phyloP scores from a whole-genome alignment of 2,888 invertebrate genomes.

The Drosophila siamana region DNA sequence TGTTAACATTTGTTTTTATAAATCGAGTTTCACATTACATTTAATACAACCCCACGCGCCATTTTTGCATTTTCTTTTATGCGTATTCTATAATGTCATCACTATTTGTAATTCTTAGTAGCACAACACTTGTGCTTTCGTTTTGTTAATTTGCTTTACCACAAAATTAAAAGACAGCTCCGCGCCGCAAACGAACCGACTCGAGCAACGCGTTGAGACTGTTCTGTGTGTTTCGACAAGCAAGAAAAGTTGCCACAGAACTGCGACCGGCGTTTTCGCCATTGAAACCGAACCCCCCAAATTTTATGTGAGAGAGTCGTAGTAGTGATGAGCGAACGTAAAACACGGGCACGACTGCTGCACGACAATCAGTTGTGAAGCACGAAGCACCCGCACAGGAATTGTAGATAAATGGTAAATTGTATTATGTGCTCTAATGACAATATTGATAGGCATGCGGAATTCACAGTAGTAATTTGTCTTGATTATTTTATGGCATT shows the following conservation, averaged over 20 bases:
- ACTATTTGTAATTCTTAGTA: conserved; percentile 5
- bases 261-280: conserved; percentile 65
- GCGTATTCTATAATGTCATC: conserved; percentile 13
- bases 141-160: conserved; percentile 29
- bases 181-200: conserved; percentile 33
- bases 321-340: conserved; percentile 35
- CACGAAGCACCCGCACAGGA: neutral
- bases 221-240: conserved; percentile 36
- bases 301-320: conserved; percentile 23
- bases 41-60: conserved; percentile 3
- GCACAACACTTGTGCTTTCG: conserved; percentile 28
- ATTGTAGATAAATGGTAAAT: neutral
- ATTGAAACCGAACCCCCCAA: conserved; percentile 26
- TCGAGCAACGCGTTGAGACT: conserved; percentile 52
- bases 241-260: conserved; percentile 43
- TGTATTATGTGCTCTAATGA: neutral
- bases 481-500: neutral
- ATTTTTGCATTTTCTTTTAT: conserved; percentile 12
- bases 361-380: neutral
- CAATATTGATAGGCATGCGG: neutral
- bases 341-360: conserved; percentile 1
- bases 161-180: conserved; percentile 22
- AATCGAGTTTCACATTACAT: neutral
- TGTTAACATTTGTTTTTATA: neutral
- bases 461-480: neutral